phyloP scores from a whole-genome alignment of 2,797 vertebrate species.

The Myioborus miniatus region DNA sequence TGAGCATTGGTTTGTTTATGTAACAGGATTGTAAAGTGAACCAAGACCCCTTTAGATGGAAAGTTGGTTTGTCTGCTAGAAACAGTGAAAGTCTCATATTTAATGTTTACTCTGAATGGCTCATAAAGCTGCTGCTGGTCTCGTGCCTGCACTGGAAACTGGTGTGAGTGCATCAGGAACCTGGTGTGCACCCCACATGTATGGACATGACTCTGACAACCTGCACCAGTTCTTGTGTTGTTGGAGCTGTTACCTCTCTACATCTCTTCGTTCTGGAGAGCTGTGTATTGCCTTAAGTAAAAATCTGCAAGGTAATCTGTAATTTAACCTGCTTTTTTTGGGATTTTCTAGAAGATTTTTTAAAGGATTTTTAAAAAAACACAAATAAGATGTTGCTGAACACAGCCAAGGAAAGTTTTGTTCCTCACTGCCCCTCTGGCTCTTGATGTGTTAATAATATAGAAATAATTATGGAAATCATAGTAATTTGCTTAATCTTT shows the following conservation, averaged over 20 bases:
- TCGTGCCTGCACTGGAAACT: fast-evolving
- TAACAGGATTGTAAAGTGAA: not conserved
- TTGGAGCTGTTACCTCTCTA: not conserved
- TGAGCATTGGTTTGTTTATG: not conserved
- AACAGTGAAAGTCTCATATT: not conserved
- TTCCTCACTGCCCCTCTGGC: not conserved
- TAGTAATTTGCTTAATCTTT: slow-evolving; percentile 13
- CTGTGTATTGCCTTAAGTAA: not conserved
- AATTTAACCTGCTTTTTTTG: not conserved
- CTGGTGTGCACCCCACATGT: too few relatives aligned
- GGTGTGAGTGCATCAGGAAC: too few relatives aligned
- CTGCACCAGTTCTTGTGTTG: not conserved
- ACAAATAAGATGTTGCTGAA: not conserved
- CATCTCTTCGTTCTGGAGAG: not conserved
- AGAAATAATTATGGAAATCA: slow-evolving; percentile 21
- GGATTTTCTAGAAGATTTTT: not conserved
- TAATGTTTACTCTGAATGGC: not conserved
- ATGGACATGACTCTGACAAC: not conserved
- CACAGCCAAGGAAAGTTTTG: not conserved
- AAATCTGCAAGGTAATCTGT: not conserved
- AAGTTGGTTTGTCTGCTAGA: not conserved
- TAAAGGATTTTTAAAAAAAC: not conserved
- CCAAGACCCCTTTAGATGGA: not conserved
- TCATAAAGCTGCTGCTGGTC: not conserved
- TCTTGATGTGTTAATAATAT: slow-evolving; percentile 17